These are phyloP conservation scores for Balaeniceps rex DNA, from an alignment of 2,113 vertebrate genomes.

Conservation along the genomic window DNA sequence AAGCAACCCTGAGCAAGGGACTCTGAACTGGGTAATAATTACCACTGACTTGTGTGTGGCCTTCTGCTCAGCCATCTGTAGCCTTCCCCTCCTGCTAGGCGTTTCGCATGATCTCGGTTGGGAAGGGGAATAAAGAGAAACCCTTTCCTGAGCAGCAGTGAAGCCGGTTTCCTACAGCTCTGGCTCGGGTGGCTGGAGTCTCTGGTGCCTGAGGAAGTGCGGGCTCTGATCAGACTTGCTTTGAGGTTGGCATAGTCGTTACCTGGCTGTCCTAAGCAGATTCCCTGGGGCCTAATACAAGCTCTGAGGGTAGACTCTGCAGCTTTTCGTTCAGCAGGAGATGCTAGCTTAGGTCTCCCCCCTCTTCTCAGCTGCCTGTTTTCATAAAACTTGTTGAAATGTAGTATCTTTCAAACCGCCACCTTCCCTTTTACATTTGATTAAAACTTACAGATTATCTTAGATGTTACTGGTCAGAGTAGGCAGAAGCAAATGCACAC, in stretches of 20 bases:
- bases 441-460: neutral
- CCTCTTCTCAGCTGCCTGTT: neutral
- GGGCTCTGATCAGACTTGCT: neutral
- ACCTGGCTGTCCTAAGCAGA: neutral
- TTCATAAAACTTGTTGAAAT: neutral
- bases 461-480: neutral
- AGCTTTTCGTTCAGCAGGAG: neutral
- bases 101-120: rapidly evolving
- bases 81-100: neutral
- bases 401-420: neutral
- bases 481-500: neutral
- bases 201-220: neutral
- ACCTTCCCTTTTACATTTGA: neutral
- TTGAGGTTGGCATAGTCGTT: neutral
- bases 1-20: neutral
- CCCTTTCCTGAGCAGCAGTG: neutral
- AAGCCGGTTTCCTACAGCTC: neutral
- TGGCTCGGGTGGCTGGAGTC: neutral
- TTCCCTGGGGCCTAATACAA: neutral
- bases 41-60: neutral
- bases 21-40: neutral
- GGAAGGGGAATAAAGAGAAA: neutral
- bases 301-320: neutral
- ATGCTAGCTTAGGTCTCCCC: neutral
- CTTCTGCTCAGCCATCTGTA: neutral